phyloP scores from a whole-genome alignment of 2,888 invertebrate species.

The Diplazon laetatorius region DNA sequence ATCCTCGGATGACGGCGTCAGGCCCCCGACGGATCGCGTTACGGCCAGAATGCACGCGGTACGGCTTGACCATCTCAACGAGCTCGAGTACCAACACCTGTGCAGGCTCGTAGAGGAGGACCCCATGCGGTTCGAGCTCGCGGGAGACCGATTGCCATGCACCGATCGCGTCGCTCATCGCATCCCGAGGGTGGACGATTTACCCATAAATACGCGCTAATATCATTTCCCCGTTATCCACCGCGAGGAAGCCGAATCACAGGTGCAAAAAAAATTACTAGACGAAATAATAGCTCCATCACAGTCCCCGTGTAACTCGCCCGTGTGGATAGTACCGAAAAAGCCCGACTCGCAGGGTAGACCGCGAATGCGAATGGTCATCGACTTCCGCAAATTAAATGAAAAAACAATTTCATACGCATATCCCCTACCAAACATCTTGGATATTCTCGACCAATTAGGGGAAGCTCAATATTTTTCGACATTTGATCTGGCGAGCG shows the following conservation, averaged over 20 bases:
- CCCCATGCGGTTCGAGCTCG: slow-evolving; percentile 35
- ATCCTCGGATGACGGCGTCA: not conserved
- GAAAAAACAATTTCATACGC: slow-evolving; percentile 66
- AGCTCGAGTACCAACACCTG: slow-evolving; percentile 36
- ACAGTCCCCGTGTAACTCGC: slow-evolving; percentile 60
- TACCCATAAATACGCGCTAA: slow-evolving; percentile 33
- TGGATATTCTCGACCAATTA: slow-evolving; percentile 53
- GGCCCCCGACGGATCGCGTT: not conserved
- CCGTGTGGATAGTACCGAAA: slow-evolving; percentile 65
- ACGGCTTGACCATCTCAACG: slow-evolving; percentile 40
- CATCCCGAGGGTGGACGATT: slow-evolving; percentile 31
- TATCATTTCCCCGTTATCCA: slow-evolving; percentile 42
- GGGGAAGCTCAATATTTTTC: slow-evolving; percentile 38
- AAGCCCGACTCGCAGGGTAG: slow-evolving; percentile 67
- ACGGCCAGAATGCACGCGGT: not conserved
- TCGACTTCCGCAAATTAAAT: slow-evolving; percentile 68
- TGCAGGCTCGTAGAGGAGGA: slow-evolving; percentile 1
- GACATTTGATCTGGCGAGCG: slow-evolving; percentile 24
- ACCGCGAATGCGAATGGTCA: slow-evolving; percentile 64
- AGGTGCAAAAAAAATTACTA: slow-evolving; percentile 30
- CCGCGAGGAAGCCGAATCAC: slow-evolving; percentile 34
- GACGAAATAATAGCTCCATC: slow-evolving; percentile 53
- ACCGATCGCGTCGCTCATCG: slow-evolving; percentile 30
- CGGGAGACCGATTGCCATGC: slow-evolving; percentile 45
- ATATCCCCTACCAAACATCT: slow-evolving; percentile 64